Conservation (phyloP, 2,797 vertebrate genomes). For the Natrix natrix region DNA sequence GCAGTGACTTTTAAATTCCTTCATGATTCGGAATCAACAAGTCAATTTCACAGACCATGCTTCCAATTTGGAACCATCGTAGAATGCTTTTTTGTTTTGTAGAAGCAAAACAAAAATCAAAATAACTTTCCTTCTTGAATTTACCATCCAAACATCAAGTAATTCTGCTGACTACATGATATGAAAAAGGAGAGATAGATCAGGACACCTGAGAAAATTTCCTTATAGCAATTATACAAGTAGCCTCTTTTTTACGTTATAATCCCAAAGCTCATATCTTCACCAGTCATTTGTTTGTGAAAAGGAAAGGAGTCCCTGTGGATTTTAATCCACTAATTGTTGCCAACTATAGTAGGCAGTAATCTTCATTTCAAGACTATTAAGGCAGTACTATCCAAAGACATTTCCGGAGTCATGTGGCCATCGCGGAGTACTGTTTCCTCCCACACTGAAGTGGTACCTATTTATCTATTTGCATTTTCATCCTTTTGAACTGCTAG, state of each 20-base stretch:
- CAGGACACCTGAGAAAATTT: not conserved
- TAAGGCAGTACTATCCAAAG: not conserved
- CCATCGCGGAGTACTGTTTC: not conserved
- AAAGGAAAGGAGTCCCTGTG: not conserved
- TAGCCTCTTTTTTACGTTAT: not conserved
- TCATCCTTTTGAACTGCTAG: not conserved
- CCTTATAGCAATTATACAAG: not conserved
- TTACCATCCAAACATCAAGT: not conserved
- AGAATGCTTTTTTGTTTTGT: not conserved
- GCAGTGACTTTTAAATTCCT: not conserved
- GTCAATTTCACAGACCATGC: not conserved
- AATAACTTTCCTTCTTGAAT: not conserved
- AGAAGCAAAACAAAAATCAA: not conserved
- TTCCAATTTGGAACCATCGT: not conserved
- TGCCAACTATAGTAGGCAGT: not conserved
- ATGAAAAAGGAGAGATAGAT: not conserved
- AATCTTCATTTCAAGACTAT: not conserved
- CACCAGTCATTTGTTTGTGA: not conserved
- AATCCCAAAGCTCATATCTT: not conserved
- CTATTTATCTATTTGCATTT: not conserved
- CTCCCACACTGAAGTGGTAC: not conserved
- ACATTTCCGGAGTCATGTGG: not conserved
- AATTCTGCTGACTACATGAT: not conserved
- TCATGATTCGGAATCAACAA: not conserved
- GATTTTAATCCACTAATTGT: not conserved